phyloP scores from a whole-genome alignment of 2,113 vertebrate species.

The Patagioenas fasciata region DNA sequence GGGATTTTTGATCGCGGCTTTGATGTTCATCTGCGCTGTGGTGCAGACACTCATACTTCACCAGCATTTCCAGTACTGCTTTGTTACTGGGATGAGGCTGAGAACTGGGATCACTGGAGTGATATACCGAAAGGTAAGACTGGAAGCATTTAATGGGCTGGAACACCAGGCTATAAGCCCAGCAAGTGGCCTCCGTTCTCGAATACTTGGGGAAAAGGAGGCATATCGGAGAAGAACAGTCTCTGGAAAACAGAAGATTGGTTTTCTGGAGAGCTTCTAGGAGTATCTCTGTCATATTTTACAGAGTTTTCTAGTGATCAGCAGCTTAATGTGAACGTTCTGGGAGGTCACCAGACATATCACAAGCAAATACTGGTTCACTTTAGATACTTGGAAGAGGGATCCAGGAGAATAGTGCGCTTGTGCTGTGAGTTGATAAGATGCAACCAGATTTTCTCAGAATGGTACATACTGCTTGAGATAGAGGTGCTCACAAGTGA shows the following conservation, averaged over 20 bases:
- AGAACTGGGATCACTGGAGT: constrained; percentile 87
- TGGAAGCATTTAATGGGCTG: not conserved
- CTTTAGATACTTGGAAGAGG: not conserved
- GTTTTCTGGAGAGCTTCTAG: not conserved
- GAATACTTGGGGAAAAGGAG: not conserved
- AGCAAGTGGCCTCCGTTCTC: not conserved
- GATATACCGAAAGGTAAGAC: constrained; percentile 91
- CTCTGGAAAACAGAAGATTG: not conserved
- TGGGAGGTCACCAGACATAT: not conserved
- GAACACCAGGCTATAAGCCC: not conserved
- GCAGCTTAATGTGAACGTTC: not conserved
- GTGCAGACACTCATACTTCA: constrained; percentile 89
- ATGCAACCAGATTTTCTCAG: not conserved
- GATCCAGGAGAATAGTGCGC: not conserved
- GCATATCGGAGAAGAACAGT: not conserved
- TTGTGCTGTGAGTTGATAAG: not conserved
- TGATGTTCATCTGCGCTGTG: constrained; percentile 89
- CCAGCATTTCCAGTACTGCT: constrained; percentile 88
- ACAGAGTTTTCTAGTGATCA: not conserved
- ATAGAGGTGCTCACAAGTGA: not conserved
- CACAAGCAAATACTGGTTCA: not conserved
- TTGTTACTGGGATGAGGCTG: constrained; percentile 88
- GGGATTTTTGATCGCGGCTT: constrained; percentile 88
- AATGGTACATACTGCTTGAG: not conserved
- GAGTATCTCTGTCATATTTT: not conserved